Conservation (phyloP, 2,797 vertebrate genomes). For the Periparus ater region DNA sequence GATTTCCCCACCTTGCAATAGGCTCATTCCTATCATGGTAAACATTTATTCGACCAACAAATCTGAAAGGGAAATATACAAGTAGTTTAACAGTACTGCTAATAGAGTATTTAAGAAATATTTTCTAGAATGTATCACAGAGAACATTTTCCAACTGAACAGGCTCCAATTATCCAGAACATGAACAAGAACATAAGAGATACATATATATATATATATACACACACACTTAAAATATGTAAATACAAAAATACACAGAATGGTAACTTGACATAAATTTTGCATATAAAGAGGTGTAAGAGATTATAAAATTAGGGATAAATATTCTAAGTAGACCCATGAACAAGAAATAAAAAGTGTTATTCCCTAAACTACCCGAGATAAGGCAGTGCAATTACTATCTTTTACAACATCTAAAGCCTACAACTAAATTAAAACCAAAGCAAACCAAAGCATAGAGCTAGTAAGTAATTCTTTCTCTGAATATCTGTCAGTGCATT, state of each 20-base stretch:
- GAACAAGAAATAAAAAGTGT: background rate
- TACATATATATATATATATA: background rate
- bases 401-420: background rate
- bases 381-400: background rate
- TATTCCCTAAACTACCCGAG: background rate
- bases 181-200: background rate
- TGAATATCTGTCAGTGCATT: background rate
- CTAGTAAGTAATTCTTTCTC: background rate
- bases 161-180: background rate
- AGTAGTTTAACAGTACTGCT: background rate
- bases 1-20: slow-evolving; percentile 83
- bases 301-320: background rate
- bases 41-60: slow-evolving; percentile 94
- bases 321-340: background rate
- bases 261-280: background rate
- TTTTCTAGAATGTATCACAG: background rate
- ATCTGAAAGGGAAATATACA: slow-evolving; percentile 77
- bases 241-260: background rate
- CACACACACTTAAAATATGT: background rate
- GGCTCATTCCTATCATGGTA: slow-evolving; percentile 90
- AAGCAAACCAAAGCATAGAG: background rate
- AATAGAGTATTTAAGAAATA: background rate
- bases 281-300: background rate
- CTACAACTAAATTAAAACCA: background rate
- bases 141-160: background rate